Conservation (phyloP, 2,113 vertebrate species). For the Leptodactylus fuscus region DNA sequence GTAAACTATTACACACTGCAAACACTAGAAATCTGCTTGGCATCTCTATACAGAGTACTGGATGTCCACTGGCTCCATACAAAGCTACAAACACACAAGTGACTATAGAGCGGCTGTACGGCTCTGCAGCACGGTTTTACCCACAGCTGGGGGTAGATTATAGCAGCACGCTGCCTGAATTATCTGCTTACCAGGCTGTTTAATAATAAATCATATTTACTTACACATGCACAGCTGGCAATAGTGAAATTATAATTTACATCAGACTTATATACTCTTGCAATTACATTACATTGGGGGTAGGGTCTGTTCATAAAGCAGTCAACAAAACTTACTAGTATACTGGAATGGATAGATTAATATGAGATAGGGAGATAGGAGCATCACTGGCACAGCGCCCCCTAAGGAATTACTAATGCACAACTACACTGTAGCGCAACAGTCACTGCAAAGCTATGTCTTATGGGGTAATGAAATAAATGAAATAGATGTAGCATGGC, state of each 20-base stretch:
- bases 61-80: neutral
- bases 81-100: neutral
- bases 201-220: constrained; percentile 57
- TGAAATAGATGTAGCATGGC: too few relatives aligned
- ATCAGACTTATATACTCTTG: constrained; percentile 13
- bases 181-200: constrained; percentile 48
- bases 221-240: constrained; percentile 39
- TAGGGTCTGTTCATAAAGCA: neutral
- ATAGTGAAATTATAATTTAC: constrained; percentile 25
- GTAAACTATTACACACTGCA: neutral
- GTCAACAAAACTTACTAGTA: neutral
- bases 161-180: constrained; percentile 41
- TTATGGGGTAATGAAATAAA: too few relatives aligned
- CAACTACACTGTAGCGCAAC: too few relatives aligned
- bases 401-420: too few relatives aligned
- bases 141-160: constrained; percentile 54
- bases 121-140: neutral
- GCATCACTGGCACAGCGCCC: too few relatives aligned
- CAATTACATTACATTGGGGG: neutral
- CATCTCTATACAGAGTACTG: neutral
- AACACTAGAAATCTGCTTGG: too few relatives aligned
- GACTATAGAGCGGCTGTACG: constrained; percentile 19
- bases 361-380: too few relatives aligned
- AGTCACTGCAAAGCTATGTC: too few relatives aligned
- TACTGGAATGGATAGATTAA: too few relatives aligned